Conservation (phyloP, 2,797 vertebrate genomes). For the Gila robusta region DNA sequence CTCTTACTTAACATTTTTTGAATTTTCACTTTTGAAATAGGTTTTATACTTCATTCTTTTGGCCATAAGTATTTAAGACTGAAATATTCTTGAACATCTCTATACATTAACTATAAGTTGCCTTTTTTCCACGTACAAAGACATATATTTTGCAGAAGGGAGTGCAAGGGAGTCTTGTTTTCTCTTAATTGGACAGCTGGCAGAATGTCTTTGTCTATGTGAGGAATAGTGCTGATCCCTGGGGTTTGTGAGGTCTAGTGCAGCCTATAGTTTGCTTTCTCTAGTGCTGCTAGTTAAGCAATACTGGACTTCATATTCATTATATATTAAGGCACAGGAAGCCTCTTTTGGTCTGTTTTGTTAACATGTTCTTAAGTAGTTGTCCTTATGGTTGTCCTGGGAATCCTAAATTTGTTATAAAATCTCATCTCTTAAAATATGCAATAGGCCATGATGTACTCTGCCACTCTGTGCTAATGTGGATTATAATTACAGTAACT, state of each 20-base stretch:
- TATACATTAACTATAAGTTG: background rate
- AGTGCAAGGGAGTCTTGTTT: constrained; percentile 36
- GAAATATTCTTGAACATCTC: background rate
- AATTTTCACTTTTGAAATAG: background rate
- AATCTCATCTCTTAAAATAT: constrained; percentile 36
- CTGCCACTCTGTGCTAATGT: constrained; percentile 19
- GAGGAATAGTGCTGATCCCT: constrained; percentile 47
- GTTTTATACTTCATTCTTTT: background rate
- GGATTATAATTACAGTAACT: constrained; percentile 24
- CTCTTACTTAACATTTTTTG: background rate
- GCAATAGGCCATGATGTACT: background rate
- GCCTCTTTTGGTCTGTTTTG: constrained; percentile 27
- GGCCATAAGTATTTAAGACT: background rate
- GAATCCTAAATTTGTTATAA: constrained; percentile 9
- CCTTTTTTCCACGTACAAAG: background rate
- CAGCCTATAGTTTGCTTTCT: constrained; percentile 37
- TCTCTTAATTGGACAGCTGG: constrained; percentile 55
- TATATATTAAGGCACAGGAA: constrained; percentile 32
- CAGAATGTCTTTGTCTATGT: constrained; percentile 48
- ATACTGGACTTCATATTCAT: constrained; percentile 28
- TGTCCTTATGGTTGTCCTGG: background rate
- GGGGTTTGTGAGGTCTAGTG: constrained; percentile 31
- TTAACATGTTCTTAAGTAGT: constrained; percentile 19
- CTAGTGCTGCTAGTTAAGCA: constrained; percentile 41
- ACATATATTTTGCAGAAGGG: constrained; percentile 15